Conservation (phyloP, 2,888 invertebrate genomes). For the Orchesella flavescens region DNA sequence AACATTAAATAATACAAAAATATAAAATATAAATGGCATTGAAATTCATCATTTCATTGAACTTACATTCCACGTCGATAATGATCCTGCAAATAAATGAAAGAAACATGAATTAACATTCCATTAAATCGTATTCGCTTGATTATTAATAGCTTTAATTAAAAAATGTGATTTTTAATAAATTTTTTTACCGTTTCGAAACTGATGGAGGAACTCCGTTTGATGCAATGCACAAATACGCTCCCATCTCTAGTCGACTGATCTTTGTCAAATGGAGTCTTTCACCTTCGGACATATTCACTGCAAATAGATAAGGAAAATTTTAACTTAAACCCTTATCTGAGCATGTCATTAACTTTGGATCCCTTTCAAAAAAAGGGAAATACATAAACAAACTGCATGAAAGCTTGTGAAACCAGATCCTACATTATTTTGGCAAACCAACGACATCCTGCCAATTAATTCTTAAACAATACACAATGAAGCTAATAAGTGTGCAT, state of each 20-base stretch:
- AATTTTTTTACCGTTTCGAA: constrained; percentile 79
- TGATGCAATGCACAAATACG: constrained; percentile 87
- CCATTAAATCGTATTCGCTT: no score
- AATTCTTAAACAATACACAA: constrained; percentile 11
- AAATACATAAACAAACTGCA: no score
- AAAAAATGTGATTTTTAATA: neutral
- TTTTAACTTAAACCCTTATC: neutral
- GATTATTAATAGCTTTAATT: neutral
- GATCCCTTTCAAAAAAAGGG: no score
- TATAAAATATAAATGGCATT: neutral
- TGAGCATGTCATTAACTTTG: no score
- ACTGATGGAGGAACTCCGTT: constrained; percentile 93
- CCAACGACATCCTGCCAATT: neutral
- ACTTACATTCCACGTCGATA: constrained; percentile 92
- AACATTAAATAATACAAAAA: no score
- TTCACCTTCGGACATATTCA: constrained; percentile 88
- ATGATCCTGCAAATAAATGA: constrained; percentile 80
- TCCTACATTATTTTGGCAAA: neutral
- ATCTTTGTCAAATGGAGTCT: constrained; percentile 89
- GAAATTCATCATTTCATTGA: neutral
- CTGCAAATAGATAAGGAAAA: constrained; percentile 76
- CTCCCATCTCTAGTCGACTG: constrained; percentile 89
- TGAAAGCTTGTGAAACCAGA: no score
- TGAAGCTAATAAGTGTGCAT: neutral
- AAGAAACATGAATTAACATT: constrained; percentile 22